Percentiles rank a stretch among this genome's conserved stretches.
phyloP scores from a whole-genome alignment of 2,113 vertebrate genomes.

The Otus sunia region DNA sequence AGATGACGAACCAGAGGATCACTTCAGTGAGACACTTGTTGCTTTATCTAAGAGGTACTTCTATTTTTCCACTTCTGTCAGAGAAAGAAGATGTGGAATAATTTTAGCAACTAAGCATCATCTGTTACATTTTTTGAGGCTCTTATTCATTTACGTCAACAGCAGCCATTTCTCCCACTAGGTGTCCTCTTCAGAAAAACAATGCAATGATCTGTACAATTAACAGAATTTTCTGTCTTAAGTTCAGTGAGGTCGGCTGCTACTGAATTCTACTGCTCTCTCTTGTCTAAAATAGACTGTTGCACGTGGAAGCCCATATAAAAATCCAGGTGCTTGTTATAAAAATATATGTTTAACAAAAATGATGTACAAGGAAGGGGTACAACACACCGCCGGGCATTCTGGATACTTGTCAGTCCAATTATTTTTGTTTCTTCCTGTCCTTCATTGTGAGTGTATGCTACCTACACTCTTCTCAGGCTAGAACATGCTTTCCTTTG shows the following conservation, averaged over 20 bases:
- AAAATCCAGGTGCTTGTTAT: neutral
- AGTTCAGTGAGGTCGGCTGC: neutral
- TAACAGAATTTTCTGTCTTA: neutral
- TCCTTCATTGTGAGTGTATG: neutral
- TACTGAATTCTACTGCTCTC: neutral
- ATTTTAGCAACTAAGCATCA: neutral
- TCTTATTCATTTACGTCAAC: neutral
- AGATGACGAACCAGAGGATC: neutral
- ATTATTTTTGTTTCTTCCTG: neutral
- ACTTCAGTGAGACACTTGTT: neutral
- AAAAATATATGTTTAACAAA: neutral
- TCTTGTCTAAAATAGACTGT: neutral
- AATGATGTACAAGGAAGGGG: neutral
- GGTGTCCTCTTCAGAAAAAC: conserved; percentile 29
- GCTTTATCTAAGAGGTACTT: neutral
- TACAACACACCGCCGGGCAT: neutral
- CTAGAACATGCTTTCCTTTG: neutral
- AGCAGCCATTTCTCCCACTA: conserved; percentile 11
- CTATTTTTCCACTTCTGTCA: neutral
- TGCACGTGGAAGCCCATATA: neutral
- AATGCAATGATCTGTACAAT: neutral
- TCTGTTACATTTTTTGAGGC: neutral
- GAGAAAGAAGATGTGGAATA: neutral
- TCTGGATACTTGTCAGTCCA: neutral
- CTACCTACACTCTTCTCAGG: neutral